phyloP scores from a whole-genome alignment of 1,140 invertebrate genomes.

The Aricia agestis region DNA sequence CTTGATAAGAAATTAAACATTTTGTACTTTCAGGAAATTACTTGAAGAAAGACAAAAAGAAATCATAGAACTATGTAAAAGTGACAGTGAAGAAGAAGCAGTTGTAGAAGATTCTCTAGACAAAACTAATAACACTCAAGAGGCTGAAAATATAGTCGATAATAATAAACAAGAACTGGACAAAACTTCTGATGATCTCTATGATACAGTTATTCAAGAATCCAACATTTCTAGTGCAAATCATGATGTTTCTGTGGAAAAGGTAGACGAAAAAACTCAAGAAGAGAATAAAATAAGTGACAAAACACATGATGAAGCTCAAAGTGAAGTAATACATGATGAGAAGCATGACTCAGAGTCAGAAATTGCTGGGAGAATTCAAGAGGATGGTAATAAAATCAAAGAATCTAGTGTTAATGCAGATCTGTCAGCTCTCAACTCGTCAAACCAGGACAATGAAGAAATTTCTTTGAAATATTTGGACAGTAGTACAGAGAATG shows the following conservation, averaged over 20 bases:
- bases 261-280: not conserved
- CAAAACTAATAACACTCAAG: slow-evolving; percentile 15
- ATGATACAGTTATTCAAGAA: slow-evolving; percentile 11
- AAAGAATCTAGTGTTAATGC: not conserved
- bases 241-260: not conserved
- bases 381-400: not conserved
- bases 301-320: not conserved
- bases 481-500: not conserved
- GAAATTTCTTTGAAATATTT: not conserved
- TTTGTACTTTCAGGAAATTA: slow-evolving; percentile 60
- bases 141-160: slow-evolving; percentile 9
- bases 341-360: too few species aligned
- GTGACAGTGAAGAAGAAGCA: slow-evolving; percentile 71
- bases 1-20: too few species aligned
- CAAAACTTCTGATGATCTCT: slow-evolving; percentile 15
- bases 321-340: not conserved
- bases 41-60: slow-evolving; percentile 78
- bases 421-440: not conserved
- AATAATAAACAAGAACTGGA: not conserved
- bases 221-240: slow-evolving; percentile 8
- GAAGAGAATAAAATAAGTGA: not conserved
- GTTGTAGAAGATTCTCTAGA: slow-evolving; percentile 35
- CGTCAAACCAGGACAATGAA: not conserved
- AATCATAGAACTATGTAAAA: slow-evolving; percentile 79
- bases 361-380: not conserved